phyloP scores from a whole-genome alignment of 2,797 vertebrate species.

The Erpetoichthys calabaricus region DNA sequence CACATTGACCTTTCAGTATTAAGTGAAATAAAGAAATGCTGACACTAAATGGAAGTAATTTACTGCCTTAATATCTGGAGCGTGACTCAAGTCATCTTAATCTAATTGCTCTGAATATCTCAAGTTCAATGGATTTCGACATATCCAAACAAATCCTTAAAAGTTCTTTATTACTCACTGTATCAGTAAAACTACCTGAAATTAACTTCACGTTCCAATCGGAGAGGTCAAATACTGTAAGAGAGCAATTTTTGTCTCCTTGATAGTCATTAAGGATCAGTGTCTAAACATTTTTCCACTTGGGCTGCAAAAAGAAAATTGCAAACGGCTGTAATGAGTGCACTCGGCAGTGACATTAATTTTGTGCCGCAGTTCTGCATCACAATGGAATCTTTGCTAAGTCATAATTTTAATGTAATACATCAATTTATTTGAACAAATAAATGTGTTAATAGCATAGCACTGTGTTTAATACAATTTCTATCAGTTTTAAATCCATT shows the following conservation, averaged over 20 bases:
- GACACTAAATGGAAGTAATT: conserved; percentile 7
- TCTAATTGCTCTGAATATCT: conserved; percentile 3
- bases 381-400: no score
- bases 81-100: neutral
- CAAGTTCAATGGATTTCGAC: neutral
- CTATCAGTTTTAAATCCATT: no score
- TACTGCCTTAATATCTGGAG: conserved; percentile 1
- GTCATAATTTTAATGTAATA: no score
- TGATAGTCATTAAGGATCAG: neutral
- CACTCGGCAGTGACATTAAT: no score
- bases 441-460: no score
- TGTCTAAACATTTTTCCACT: neutral
- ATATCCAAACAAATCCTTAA: neutral
- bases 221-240: neutral
- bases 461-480: no score
- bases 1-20: conserved; percentile 25
- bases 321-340: no score
- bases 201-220: neutral
- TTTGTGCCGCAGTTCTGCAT: no score
- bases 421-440: no score
- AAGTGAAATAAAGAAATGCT: conserved; percentile 12
- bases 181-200: neutral
- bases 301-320: no score
- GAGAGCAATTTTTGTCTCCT: conserved; percentile 1
- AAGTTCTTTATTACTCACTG: neutral